Conservation (phyloP, 92 coral and sea anemone species). For the Zoanthus solanderi region DNA sequence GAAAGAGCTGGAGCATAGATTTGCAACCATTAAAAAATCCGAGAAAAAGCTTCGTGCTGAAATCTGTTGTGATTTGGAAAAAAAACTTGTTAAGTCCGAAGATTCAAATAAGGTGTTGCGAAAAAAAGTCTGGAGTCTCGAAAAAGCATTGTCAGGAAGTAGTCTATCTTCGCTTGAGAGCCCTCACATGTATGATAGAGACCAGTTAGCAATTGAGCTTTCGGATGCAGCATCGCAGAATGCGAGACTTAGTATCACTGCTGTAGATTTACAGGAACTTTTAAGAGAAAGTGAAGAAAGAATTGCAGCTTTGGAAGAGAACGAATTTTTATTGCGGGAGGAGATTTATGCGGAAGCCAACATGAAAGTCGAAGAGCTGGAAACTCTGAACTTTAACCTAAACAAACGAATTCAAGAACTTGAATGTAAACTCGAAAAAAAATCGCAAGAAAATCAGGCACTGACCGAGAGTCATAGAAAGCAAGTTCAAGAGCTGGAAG, state of each 20-base stretch:
- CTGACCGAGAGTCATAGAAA: constrained; percentile 6
- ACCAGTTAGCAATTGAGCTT: constrained; percentile 18
- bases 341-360: constrained; percentile 50
- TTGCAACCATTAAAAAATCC: constrained; percentile 63
- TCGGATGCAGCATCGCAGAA: constrained; percentile 42
- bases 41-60: constrained; percentile 80
- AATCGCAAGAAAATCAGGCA: constrained; percentile 39
- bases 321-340: constrained; percentile 35
- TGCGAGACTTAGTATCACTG: constrained; percentile 46
- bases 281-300: constrained; percentile 40
- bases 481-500: constrained; percentile 24
- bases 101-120: constrained; percentile 45
- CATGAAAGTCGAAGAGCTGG: constrained; percentile 8
- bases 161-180: constrained; percentile 36
- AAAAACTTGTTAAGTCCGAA: constrained; percentile 50
- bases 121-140: constrained; percentile 38
- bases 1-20: constrained; percentile 57
- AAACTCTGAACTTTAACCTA: constrained; percentile 14
- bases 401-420: constrained; percentile 73
- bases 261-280: constrained; percentile 17
- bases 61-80: constrained; percentile 66
- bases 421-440: constrained; percentile 67
- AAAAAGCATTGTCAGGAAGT: constrained; percentile 25
- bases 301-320: constrained; percentile 31
- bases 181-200: constrained; percentile 28